Evolutionary conservation across 2,888 invertebrate genomes (phyloP), one percentile per base, ranked within the genome.

Genomic region (Leptinotarsa haldemani): DNA sequence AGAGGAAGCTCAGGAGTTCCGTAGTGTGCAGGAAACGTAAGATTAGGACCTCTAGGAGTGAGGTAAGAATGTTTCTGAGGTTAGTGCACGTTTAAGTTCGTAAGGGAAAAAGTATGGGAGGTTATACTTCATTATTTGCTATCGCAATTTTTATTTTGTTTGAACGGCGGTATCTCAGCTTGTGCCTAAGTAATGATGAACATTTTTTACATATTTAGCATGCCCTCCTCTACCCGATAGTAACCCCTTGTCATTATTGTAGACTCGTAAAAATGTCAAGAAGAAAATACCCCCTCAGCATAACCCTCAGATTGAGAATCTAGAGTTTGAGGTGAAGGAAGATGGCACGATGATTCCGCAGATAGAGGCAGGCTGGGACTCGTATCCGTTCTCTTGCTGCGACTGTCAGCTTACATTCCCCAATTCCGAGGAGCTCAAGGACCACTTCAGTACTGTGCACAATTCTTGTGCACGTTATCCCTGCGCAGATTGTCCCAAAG

Each of bases 401-500:
- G 89, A 89, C 73, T 90, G 90, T 80, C 87, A 89, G 74, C 86
- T 87, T 58, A 82, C 88, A 63, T 86, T 89, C 65, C 86, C 86
- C 71, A 86, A 88, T 74, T 87, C 88, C 52, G 88, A 89, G 73
- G 88, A 89, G 75, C 85, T 93, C 50, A 86, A 92, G 70, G 89
- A 90, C 1, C 93, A 94, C 82, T 90, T 90, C 65, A 89, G 90
- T 76, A 86, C 88, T 9, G 89, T 90, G 0, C 93, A 93, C 80
- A 90, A 90, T 63, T 91, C 92, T 80, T 89, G 90, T 76, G 88
- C 90, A 0, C 90, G 91, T 7, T 93, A 92, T 80, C 89, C 90
- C 81, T 94, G 93, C 83, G 89, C 91, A 22, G 92, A 93, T 81
- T 93, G 93, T 83, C 91, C 91, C 63, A 91, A 90, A 79, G 89